A percentile compares a stretch with the other conserved stretches of the same genome.
Conservation (phyloP, 2,888 invertebrate species). For the Rhagium mordax region DNA sequence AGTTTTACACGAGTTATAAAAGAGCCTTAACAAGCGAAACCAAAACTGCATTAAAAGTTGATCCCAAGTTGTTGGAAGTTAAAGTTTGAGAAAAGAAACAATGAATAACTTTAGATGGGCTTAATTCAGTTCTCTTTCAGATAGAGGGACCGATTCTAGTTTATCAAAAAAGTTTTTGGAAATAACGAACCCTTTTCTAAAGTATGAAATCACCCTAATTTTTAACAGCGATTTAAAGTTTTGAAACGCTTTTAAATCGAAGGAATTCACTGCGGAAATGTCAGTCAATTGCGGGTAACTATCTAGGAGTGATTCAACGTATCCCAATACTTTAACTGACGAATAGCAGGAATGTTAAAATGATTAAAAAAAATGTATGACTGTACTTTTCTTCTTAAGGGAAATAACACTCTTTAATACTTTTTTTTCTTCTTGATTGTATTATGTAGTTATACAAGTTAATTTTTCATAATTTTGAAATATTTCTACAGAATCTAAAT, state of each 20-base stretch:
- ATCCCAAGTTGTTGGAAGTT: slow-evolving; percentile 29
- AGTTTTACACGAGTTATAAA: slow-evolving; percentile 9
- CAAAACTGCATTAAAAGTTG: slow-evolving; percentile 34
- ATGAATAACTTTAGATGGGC: slow-evolving; percentile 30
- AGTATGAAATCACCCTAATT: slow-evolving; percentile 20
- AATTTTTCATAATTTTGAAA: too few relatives aligned
- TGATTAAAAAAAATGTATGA: too few relatives aligned
- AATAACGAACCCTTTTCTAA: slow-evolving; percentile 7
- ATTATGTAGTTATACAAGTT: too few relatives aligned
- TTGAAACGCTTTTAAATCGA: background rate
- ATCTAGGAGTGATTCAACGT: too few relatives aligned
- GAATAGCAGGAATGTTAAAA: too few relatives aligned
- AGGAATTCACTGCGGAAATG: too few relatives aligned
- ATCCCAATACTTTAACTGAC: too few relatives aligned
- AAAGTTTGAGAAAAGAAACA: slow-evolving; percentile 28
- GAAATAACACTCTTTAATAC: too few relatives aligned
- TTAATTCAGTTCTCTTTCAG: slow-evolving; percentile 22
- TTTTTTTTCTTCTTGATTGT: too few relatives aligned
- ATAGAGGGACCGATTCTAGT: slow-evolving; percentile 28
- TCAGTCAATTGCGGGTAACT: too few relatives aligned
- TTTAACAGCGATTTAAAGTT: slow-evolving; percentile 13
- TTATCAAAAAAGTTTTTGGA: slow-evolving; percentile 22
- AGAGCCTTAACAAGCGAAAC: slow-evolving; percentile 27
- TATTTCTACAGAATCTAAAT: too few relatives aligned
- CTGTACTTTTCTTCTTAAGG: too few relatives aligned